These are phyloP conservation scores for Malurus splendens DNA, from an alignment of 2,797 vertebrate genomes.

Conservation along the genomic window DNA sequence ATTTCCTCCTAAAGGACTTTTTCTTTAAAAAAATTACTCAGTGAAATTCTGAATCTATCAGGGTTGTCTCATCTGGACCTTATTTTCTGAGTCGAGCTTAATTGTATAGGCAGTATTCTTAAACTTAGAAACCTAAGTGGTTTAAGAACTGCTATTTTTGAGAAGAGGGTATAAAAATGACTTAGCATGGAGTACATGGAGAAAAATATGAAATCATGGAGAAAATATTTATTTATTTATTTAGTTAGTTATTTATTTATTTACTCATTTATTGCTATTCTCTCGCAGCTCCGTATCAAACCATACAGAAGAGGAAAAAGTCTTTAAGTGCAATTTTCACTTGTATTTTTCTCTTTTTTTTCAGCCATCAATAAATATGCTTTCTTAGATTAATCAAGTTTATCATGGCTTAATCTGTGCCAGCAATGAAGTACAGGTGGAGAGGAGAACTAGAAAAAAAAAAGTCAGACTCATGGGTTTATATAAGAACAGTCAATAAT, in stretches of 20 bases:
- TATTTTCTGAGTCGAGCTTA: neutral
- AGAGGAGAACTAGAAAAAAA: neutral
- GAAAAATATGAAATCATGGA: neutral
- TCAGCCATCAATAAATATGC: neutral
- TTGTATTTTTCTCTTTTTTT: neutral
- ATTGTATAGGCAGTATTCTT: neutral
- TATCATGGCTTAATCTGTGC: neutral
- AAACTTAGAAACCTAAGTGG: neutral
- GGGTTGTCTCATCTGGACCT: neutral
- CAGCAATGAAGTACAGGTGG: neutral
- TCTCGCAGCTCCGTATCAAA: neutral
- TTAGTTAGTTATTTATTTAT: neutral
- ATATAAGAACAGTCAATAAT: no score
- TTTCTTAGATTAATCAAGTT: neutral
- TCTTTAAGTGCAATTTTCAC: neutral
- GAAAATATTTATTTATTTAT: neutral
- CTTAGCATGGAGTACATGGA: neutral
- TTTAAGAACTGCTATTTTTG: neutral
- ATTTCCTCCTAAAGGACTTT: neutral
- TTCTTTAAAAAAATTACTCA: neutral
- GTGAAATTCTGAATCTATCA: neutral
- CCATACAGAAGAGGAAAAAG: neutral
- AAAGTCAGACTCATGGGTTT: neutral
- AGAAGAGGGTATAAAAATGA: neutral
- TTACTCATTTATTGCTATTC: neutral